These are phyloP conservation scores for Phrixothrix hirtus DNA, from an alignment of 2,888 invertebrate genomes.

Conservation along the genomic window DNA sequence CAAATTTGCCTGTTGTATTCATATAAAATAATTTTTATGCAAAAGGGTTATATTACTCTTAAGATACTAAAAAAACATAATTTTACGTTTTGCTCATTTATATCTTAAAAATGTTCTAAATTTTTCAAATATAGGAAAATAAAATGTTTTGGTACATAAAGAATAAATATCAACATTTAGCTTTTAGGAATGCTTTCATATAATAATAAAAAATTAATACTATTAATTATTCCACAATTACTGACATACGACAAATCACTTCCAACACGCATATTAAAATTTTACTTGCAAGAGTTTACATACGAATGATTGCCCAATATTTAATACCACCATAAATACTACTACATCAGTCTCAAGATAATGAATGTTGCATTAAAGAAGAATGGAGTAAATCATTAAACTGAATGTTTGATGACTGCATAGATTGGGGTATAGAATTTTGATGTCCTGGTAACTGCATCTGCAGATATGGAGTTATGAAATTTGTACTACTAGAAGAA, in stretches of 20 bases:
- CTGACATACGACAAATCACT: not conserved
- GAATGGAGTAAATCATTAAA: constrained; percentile 42
- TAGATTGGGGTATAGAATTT: constrained; percentile 28
- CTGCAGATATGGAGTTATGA: constrained; percentile 46
- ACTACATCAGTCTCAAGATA: constrained; percentile 8
- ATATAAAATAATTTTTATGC: no score
- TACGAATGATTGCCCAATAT: no score
- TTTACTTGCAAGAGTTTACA: not conserved
- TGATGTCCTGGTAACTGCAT: constrained; percentile 42
- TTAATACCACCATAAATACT: no score
- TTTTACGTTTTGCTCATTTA: no score
- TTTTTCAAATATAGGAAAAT: no score
- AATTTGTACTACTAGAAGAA: constrained; percentile 38
- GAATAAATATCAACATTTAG: no score
- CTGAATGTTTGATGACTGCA: constrained; percentile 37
- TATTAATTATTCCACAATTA: not conserved
- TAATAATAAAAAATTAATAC: not conserved
- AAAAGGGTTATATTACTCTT: no score
- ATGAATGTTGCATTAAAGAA: constrained; percentile 38
- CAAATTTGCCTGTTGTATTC: no score
- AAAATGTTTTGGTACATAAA: no score
- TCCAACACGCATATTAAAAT: not conserved
- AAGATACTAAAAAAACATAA: no score
- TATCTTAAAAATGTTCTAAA: no score
- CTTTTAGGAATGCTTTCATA: not conserved